Evolutionary conservation across 2,797 vertebrate genomes (phyloP).

Genomic region (Brachymystax lenok): DNA sequence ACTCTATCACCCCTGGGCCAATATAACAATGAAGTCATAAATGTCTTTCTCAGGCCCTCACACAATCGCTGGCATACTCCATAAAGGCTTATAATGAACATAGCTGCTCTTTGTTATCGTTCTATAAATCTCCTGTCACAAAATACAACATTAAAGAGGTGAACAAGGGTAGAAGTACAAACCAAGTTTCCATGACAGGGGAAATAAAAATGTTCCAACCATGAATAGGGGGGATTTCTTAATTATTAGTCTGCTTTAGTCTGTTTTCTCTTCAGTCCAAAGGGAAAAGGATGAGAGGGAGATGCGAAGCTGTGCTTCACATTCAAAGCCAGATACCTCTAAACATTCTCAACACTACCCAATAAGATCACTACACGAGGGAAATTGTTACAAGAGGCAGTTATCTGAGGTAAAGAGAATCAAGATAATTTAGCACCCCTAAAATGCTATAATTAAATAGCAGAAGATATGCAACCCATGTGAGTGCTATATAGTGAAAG

Average conservation of each 20-base stretch:
- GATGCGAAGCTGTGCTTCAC: background rate
- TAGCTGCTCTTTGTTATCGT: constrained; percentile 18
- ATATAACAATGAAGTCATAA: constrained; percentile 33
- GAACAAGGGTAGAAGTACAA: constrained; percentile 16
- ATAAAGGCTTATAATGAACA: constrained; percentile 40
- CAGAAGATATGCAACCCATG: background rate
- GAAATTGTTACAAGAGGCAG: background rate
- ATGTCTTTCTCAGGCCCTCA: constrained; percentile 15
- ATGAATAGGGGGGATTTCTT: too few species aligned
- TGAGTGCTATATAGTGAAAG: background rate
- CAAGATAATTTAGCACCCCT: background rate
- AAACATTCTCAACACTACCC: too few species aligned
- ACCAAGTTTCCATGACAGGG: constrained; percentile 1
- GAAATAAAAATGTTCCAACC: background rate
- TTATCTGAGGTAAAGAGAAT: background rate
- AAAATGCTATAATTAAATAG: background rate
- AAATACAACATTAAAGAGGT: constrained; percentile 12
- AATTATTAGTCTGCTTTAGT: background rate
- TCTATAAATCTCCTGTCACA: constrained; percentile 17
- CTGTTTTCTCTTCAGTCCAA: background rate
- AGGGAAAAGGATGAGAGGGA: background rate
- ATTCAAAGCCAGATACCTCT: too few species aligned
- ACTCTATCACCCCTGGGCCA: constrained; percentile 26
- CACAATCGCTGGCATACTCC: constrained; percentile 21
- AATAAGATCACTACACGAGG: too few species aligned